Base-by-base conservation (phyloP, 2,888 invertebrate species). In the Criorhina ranunculi region DNA sequence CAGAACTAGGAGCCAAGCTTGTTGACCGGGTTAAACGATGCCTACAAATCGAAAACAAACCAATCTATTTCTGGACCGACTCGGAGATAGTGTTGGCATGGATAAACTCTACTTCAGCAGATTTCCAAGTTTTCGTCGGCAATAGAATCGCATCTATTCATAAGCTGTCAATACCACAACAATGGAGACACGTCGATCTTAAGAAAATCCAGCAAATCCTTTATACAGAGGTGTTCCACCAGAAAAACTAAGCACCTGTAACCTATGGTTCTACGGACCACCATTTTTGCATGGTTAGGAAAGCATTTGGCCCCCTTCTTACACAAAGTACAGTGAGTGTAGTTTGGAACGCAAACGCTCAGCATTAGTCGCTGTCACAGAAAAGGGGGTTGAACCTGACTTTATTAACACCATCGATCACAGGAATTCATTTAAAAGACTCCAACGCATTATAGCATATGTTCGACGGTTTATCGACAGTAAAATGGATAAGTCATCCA, bases 181-280 rank as follows among this genome's bases (percentile, higher is more conserved):
- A 37, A 37, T 37, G 37, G 37, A 37, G 37, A 3, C 37, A 37
- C 37, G 37, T 37, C 3, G 37, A 37, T 37, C 46, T 46, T 6
- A 46, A 15, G 24, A 46, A 17, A 46, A 17, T 37, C 37, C 37
- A 37, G 37, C 37, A 37, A 11, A 37, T 9, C 37, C 37, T 24
- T 12, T 12, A 6, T 29, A 29, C 24, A 53, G 15, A 11, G 53
- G 17, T 29, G 1, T 31, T n/a, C 53, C 37, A 37, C 11, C 37
- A 37, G 11, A 37, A 33, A 37, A 37, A 37, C 11, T 37, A 11
- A 37, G 37, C 37, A 37, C 46, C 17, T 64, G 64, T 33, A 42
- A 64, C 12, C 7, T 46, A 11, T 46, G 19, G 49, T 64, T 64
- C 12, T 64, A 44, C 64, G 60, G 60, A 8, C 6, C 42, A 35